These are phyloP conservation scores for Lypha dubia DNA, from an alignment of 2,888 invertebrate genomes.

Conservation along the genomic window DNA sequence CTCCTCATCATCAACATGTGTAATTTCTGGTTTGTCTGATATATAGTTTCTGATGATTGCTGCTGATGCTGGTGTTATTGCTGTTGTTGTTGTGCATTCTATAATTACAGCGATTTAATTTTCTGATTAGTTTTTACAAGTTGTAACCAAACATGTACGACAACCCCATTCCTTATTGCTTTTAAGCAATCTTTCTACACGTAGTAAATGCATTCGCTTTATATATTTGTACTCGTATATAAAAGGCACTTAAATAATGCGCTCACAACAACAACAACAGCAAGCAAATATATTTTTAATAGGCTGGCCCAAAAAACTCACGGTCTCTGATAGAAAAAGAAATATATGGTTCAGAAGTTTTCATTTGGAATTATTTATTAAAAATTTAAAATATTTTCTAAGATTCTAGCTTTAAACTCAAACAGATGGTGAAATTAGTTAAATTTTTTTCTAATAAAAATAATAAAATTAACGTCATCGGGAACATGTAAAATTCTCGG, in stretches of 20 bases:
- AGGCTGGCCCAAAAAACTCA: neutral
- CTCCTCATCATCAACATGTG: slow-evolving; percentile 53
- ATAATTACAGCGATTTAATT: slow-evolving; percentile 83
- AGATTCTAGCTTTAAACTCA: too few species aligned
- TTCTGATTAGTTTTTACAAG: slow-evolving; percentile 81
- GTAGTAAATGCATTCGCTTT: slow-evolving; percentile 6
- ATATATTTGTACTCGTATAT: neutral
- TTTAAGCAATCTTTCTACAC: slow-evolving; percentile 50
- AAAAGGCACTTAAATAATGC: neutral
- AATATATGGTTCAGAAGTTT: too few species aligned
- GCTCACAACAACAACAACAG: neutral
- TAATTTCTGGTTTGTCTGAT: slow-evolving; percentile 55
- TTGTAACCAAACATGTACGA: slow-evolving; percentile 75
- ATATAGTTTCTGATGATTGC: slow-evolving; percentile 47
- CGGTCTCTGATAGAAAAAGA: too few species aligned
- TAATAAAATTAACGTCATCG: too few species aligned
- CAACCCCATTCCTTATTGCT: slow-evolving; percentile 66
- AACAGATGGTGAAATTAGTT: too few species aligned
- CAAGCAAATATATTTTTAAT: neutral
- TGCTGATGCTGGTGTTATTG: slow-evolving; percentile 29
- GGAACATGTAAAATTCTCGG: too few species aligned
- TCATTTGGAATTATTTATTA: too few species aligned
- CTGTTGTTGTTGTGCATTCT: slow-evolving; percentile 78
- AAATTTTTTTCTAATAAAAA: too few species aligned
- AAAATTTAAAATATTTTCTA: too few species aligned